phyloP scores from a whole-genome alignment of 1,140 invertebrate species.

The Orchesella cincta region DNA sequence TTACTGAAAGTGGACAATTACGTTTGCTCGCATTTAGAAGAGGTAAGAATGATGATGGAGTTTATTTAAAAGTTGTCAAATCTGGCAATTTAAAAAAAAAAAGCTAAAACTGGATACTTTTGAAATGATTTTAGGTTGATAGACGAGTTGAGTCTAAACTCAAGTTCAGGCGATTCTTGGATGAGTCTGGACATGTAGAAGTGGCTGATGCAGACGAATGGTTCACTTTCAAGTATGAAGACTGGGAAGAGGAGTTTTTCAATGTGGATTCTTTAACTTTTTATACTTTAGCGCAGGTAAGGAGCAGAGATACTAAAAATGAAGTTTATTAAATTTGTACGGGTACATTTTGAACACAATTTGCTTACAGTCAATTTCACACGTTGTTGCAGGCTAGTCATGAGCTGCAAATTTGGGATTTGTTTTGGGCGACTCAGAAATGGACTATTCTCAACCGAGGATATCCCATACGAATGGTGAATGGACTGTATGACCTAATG shows the following conservation, averaged over 20 bases:
- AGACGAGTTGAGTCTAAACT: not conserved
- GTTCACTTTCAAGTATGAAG: not conserved
- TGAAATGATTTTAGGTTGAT: not conserved
- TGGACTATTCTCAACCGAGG: not conserved
- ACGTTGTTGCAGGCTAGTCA: not conserved
- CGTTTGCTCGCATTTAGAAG: not conserved
- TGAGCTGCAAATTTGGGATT: conserved; percentile 6
- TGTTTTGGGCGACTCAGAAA: not conserved
- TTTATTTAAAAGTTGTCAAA: too few relatives aligned
- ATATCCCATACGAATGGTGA: not conserved
- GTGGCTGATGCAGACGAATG: not conserved
- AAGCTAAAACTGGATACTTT: not conserved
- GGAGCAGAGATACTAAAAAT: not conserved
- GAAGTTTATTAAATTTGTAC: not conserved
- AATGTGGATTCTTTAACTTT: not conserved
- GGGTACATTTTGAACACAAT: not conserved
- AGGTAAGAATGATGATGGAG: too few relatives aligned
- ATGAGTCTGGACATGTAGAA: not conserved
- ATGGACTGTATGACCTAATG: not conserved
- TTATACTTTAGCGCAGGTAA: not conserved
- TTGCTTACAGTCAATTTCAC: not conserved
- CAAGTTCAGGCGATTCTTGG: not conserved
- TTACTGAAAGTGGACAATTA: not conserved
- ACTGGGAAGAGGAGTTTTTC: conserved; percentile 22
- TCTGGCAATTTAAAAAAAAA: too few relatives aligned